These are phyloP conservation scores for Trichonephila clavipes DNA, from an alignment of 1,140 invertebrate genomes.

Conservation along the genomic window DNA sequence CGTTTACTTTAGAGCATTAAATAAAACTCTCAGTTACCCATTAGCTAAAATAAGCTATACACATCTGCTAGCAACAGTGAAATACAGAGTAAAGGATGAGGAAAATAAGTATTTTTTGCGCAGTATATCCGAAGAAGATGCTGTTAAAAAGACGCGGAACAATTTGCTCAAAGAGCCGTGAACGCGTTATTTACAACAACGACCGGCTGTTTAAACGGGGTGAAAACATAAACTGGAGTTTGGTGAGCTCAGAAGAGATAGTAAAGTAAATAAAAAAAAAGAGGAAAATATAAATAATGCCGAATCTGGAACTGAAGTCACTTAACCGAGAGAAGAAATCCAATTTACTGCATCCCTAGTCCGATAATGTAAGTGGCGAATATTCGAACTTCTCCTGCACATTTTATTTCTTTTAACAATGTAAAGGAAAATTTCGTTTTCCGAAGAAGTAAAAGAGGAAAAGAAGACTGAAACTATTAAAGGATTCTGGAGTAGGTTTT, in stretches of 20 bases:
- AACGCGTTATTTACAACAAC: slow-evolving; percentile 69
- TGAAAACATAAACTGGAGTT: slow-evolving; percentile 69
- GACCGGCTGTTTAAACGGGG: slow-evolving; percentile 45
- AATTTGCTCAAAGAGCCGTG: slow-evolving; percentile 72
- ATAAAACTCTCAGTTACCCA: not conserved
- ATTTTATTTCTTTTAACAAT: slow-evolving; percentile 64
- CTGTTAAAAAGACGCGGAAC: slow-evolving; percentile 68
- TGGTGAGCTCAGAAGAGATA: slow-evolving; percentile 47
- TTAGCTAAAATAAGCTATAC: not conserved
- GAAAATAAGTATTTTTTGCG: not conserved
- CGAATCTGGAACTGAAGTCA: slow-evolving; percentile 72
- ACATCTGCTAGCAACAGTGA: not conserved
- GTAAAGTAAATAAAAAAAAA: slow-evolving; percentile 9
- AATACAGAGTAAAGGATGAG: not conserved
- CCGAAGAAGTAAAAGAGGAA: not conserved
- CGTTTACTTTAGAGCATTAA: not conserved
- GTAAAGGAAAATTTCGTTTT: slow-evolving; percentile 57
- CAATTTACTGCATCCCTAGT: slow-evolving; percentile 73
- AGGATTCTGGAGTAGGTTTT: slow-evolving; percentile 52
- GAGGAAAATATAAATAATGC: slow-evolving; percentile 66
- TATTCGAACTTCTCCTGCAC: slow-evolving; percentile 58
- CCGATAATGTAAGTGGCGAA: slow-evolving; percentile 68
- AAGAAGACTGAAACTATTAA: slow-evolving; percentile 69
- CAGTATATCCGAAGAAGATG: not conserved
- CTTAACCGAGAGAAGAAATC: slow-evolving; percentile 71